phyloP scores from a whole-genome alignment of 2,113 vertebrate genomes.

The Addax nasomaculatus region DNA sequence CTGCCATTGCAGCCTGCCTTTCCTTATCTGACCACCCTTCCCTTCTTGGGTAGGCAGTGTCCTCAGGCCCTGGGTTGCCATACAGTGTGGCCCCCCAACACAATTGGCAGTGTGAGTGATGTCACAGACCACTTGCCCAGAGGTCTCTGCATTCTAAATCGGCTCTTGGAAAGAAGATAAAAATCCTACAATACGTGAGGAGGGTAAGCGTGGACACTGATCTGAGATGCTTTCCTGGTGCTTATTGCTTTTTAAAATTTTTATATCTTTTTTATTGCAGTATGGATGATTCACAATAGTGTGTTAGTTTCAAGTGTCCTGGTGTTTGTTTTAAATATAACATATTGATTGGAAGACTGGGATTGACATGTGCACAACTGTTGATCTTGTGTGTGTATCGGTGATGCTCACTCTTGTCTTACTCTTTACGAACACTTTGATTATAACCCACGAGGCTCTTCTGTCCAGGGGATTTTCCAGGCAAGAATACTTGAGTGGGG shows the following conservation, averaged over 20 bases:
- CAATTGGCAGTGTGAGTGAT: too few species aligned
- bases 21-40: fast-evolving
- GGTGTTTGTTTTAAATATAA: neutral
- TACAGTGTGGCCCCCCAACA: fast-evolving
- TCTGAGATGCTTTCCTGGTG: neutral
- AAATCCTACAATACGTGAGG: neutral
- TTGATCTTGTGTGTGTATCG: neutral
- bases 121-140: neutral
- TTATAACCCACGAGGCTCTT: neutral
- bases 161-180: neutral
- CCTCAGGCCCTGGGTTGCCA: neutral
- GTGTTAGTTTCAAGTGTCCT: neutral
- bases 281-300: neutral
- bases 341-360: neutral
- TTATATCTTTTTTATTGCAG: neutral
- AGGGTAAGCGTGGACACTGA: neutral
- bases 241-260: neutral
- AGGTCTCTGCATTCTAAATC: neutral
- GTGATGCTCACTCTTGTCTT: neutral
- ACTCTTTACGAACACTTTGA: neutral
- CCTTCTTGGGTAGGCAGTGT: too few species aligned
- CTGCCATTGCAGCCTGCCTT: fast-evolving
- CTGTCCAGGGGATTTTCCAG: neutral
- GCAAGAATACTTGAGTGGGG: neutral
- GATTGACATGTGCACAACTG: neutral